These are phyloP conservation scores for Saccopteryx bilineata DNA, from an alignment of 2,113 vertebrate genomes.

Conservation along the genomic window DNA sequence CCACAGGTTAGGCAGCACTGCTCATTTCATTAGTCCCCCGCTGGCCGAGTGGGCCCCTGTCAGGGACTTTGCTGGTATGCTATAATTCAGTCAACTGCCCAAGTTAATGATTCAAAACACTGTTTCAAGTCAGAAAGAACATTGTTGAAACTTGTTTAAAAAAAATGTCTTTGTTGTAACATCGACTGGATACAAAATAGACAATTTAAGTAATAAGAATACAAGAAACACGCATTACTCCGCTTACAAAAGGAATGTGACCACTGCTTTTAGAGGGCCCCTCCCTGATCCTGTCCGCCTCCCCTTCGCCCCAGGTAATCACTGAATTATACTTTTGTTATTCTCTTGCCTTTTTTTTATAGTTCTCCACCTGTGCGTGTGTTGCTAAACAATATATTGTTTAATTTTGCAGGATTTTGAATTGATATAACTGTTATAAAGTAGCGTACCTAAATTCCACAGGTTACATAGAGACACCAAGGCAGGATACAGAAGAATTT, in stretches of 20 bases:
- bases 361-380: not conserved
- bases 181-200: not conserved
- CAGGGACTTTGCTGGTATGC: not conserved
- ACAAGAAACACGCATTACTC: not conserved
- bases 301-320: not conserved
- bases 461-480: no score
- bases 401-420: slow-evolving; percentile 4
- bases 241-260: not conserved
- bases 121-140: slow-evolving; percentile 28
- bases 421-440: not conserved
- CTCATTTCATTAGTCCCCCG: not conserved
- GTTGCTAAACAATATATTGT: not conserved
- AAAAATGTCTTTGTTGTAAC: slow-evolving; percentile 15
- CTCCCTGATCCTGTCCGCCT: not conserved
- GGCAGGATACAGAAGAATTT: no score
- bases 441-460: no score
- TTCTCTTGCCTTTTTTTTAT: not conserved
- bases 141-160: not conserved
- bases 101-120: not conserved
- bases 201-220: not conserved
- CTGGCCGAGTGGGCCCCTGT: not conserved
- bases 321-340: not conserved
- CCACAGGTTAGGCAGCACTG: not conserved
- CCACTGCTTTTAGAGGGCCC: not conserved
- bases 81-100: not conserved